Base-by-base conservation (phyloP, 2,888 invertebrate genomes). In the Synanthedon vespiformis region DNA sequence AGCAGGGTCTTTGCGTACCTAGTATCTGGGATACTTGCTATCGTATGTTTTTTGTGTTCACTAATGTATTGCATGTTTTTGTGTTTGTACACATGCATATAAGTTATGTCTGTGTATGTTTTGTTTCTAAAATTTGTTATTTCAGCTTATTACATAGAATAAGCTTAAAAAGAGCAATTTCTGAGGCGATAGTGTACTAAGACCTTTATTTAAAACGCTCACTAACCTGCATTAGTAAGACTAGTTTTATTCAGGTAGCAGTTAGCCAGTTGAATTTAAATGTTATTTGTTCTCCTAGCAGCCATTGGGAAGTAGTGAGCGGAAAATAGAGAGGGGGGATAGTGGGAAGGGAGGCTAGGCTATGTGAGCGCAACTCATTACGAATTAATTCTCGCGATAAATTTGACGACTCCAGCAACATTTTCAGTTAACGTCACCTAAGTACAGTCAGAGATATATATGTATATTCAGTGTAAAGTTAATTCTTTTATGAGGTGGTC, bases 351-450 rank as follows among this genome's bases (percentile, higher is more conserved):
- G n/a, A 12, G 13, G 5, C 22, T 5, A 13, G 41, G 41, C 1
- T 13, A 44, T 44, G 52, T 49, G 48, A 49, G 52, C 41, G 49
- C 48, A 52, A 52, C 40, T 52, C 52, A 52, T 52, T 52, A 52
- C 52, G 49, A 52, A 52, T 52, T 52, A 52, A 52, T 49, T 52
- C 52, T 40, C 49, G 27, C 16, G 49, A 52, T 52, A 52, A 40
- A 52, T 52, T 52, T 48, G 3, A 41, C 10, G 22, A 22, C 40
- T 27, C 48, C 13, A 41, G 44, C 44, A 44, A 44, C 44, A 44
- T 13, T 44, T 44, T 44, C 44, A 44, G 13, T 14, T 44, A 14
- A 44, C 8, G 44, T 44, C 44, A 14, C 13, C 13, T 44, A 22
- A 22, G 22, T 22, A 44, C 44, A 44, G 12, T 44, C 44, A 44